Evolutionary conservation across 2,797 vertebrate species (phyloP).

Genomic region (Eospalax fontanierii): DNA sequence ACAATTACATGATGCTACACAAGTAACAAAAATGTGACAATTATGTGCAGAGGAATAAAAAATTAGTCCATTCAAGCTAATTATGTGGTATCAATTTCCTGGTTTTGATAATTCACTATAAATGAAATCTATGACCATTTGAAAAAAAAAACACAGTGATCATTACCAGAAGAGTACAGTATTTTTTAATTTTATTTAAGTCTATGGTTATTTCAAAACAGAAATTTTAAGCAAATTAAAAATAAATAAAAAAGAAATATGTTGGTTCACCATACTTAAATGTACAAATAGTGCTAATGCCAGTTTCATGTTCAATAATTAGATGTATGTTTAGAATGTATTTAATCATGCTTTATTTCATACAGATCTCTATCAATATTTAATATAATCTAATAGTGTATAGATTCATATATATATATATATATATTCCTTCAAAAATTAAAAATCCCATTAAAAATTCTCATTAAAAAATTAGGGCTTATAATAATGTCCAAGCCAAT

Average conservation of each 20-base stretch:
- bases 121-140: neutral
- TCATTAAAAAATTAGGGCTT: too few species aligned
- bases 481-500: neutral
- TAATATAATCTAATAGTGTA: neutral
- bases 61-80: neutral
- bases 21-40: neutral
- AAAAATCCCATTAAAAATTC: neutral
- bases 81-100: neutral
- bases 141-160: neutral
- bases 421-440: neutral
- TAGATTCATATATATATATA: neutral
- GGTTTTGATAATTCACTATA: neutral
- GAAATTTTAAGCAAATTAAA: conserved; percentile 28
- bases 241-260: neutral
- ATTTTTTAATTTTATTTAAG: neutral
- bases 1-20: neutral
- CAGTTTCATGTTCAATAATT: neutral
- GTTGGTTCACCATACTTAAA: neutral
- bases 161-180: neutral
- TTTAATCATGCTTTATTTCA: neutral
- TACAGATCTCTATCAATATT: neutral
- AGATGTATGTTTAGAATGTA: neutral
- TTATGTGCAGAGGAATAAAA: neutral
- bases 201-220: conserved; percentile 26
- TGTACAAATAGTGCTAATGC: neutral